phyloP scores from a whole-genome alignment of 2,888 invertebrate genomes.

The Cryptocephalus moraei region DNA sequence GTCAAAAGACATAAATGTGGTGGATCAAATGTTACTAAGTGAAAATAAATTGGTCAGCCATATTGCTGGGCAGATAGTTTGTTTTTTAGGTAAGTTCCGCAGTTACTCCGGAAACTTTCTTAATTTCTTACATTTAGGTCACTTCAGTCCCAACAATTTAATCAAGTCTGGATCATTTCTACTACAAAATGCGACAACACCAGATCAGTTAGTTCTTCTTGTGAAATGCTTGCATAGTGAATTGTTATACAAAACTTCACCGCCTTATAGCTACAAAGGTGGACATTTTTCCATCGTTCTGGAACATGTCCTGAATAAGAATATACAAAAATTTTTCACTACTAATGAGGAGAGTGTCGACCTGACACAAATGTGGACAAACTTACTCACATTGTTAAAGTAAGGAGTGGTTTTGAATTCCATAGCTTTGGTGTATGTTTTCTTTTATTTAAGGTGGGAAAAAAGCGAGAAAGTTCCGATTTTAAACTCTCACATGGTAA shows the following conservation, averaged over 20 bases:
- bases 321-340: conserved; percentile 23
- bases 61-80: conserved; percentile 48
- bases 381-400: conserved; percentile 30
- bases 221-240: conserved; percentile 54
- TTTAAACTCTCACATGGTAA: conserved; percentile 38
- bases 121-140: conserved; percentile 35
- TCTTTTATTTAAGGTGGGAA: conserved; percentile 50
- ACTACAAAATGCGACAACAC: conserved; percentile 48
- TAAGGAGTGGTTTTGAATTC: conserved; percentile 12
- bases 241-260: conserved; percentile 31
- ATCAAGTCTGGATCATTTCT: conserved; percentile 51
- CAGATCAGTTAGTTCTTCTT: conserved; percentile 50
- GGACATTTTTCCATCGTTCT: conserved; percentile 38
- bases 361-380: conserved; percentile 32
- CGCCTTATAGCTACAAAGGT: conserved; percentile 33
- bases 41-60: conserved; percentile 45
- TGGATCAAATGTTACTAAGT: conserved; percentile 47
- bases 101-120: too few relatives aligned
- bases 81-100: conserved; percentile 39
- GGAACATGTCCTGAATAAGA: conserved; percentile 31
- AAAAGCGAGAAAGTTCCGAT: conserved; percentile 38
- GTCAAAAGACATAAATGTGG: conserved; percentile 42
- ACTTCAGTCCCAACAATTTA: conserved; percentile 50
- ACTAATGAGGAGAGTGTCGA: conserved; percentile 23
- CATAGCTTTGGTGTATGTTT: not conserved